Evolutionary conservation across 2,797 vertebrate genomes (phyloP).

Genomic region (Enteromius trimaculatus): DNA sequence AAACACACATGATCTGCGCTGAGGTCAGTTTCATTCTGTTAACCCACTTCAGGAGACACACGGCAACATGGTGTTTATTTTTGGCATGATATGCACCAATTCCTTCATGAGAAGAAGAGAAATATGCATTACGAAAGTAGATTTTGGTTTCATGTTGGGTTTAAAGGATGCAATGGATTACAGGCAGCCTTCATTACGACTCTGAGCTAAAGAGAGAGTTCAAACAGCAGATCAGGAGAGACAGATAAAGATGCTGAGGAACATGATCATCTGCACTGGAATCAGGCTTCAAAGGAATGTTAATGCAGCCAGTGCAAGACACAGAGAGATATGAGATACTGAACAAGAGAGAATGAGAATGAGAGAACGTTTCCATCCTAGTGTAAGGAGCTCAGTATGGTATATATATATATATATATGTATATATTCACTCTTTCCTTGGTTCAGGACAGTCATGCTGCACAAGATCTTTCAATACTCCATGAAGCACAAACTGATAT

Average conservation of each 20-base stretch:
- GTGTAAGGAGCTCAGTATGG: neutral
- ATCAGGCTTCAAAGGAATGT: constrained; percentile 80
- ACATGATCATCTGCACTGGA: constrained; percentile 65
- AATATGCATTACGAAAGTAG: neutral
- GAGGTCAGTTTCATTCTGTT: constrained; percentile 11
- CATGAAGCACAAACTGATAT: neutral
- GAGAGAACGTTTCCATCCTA: neutral
- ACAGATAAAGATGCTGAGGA: constrained; percentile 48
- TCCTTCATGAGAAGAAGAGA: neutral
- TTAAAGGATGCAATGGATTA: neutral
- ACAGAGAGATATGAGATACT: constrained; percentile 32
- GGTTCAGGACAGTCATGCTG: neutral
- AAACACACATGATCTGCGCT: constrained; percentile 2
- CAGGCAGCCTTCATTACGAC: constrained; percentile 12
- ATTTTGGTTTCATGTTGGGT: constrained; percentile 1
- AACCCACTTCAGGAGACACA: neutral
- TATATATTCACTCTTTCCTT: neutral
- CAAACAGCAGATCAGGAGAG: constrained; percentile 58
- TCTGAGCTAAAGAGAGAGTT: constrained; percentile 6
- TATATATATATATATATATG: too few relatives aligned
- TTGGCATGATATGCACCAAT: neutral
- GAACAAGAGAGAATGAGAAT: constrained; percentile 31
- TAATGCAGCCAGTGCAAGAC: constrained; percentile 73
- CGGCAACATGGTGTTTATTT: neutral
- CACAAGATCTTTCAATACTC: neutral